Evolutionary conservation across 1,140 invertebrate genomes (phyloP).

Genomic region (Micrasema minimum): DNA sequence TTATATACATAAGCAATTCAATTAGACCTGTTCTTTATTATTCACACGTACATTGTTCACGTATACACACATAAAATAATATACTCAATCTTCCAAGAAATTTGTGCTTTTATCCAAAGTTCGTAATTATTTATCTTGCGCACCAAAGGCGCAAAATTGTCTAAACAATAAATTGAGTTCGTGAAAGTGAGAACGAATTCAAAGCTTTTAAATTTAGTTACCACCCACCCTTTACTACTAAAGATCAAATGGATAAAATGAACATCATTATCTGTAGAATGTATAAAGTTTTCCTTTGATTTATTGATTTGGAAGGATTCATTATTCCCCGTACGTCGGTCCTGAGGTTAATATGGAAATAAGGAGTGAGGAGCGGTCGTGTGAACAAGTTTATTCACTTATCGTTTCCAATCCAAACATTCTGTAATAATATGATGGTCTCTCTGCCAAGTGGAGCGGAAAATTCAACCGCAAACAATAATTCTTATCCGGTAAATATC

Average conservation of each 20-base stretch:
- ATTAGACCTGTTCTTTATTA: too few relatives aligned
- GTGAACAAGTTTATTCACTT: slow-evolving; percentile 40
- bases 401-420: slow-evolving; percentile 33
- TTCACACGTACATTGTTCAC: too few relatives aligned
- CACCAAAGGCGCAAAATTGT: too few relatives aligned
- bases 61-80: too few relatives aligned
- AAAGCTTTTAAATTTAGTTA: too few relatives aligned
- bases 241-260: slow-evolving; percentile 1
- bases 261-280: not conserved
- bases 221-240: too few relatives aligned
- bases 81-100: too few relatives aligned
- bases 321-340: slow-evolving; percentile 13
- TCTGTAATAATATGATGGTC: slow-evolving; percentile 29
- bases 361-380: slow-evolving; percentile 20
- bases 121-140: too few relatives aligned
- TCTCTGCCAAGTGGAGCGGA: slow-evolving; percentile 19
- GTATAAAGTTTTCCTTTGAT: slow-evolving; percentile 24
- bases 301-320: slow-evolving; percentile 28
- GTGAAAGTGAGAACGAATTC: too few relatives aligned
- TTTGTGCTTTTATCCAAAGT: too few relatives aligned
- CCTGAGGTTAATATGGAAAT: slow-evolving; percentile 16
- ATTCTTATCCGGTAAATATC: not conserved
- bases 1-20: too few relatives aligned
- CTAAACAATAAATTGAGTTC: too few relatives aligned
- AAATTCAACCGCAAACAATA: slow-evolving; percentile 26